These are phyloP conservation scores for Oscheius sp. DNA, from an alignment of 2,888 invertebrate species.

Conservation along the genomic window DNA sequence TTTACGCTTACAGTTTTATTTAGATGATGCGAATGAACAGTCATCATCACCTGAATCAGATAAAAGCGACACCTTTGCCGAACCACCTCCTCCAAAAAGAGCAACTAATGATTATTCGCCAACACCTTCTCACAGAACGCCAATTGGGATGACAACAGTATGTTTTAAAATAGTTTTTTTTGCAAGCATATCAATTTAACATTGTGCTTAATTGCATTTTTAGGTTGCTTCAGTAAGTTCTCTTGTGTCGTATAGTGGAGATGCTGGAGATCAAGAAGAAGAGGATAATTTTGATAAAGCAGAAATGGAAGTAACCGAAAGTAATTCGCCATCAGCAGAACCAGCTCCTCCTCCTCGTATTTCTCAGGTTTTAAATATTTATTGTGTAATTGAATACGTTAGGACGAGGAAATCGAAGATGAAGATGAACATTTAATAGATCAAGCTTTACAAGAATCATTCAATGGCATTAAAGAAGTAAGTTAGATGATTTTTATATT, in stretches of 20 bases:
- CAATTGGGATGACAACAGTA: constrained; percentile 40
- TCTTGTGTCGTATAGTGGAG: constrained; percentile 38
- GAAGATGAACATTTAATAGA: constrained; percentile 44
- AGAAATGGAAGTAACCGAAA: background rate
- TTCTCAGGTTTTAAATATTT: constrained; percentile 23
- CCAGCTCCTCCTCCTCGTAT: constrained; percentile 41
- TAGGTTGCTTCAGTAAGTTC: constrained; percentile 39
- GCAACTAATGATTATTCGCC: constrained; percentile 31
- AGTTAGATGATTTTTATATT: background rate
- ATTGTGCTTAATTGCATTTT: background rate
- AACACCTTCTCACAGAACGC: constrained; percentile 37
- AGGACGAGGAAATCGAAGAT: constrained; percentile 40
- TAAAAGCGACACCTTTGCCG: constrained; percentile 28
- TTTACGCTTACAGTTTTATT: no score
- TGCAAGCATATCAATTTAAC: background rate
- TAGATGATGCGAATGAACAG: background rate
- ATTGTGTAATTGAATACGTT: background rate
- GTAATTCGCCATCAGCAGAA: constrained; percentile 29
- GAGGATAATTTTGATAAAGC: constrained; percentile 30
- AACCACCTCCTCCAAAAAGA: constrained; percentile 49
- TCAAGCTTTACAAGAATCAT: constrained; percentile 34
- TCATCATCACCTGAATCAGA: constrained; percentile 13
- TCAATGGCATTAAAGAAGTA: constrained; percentile 24
- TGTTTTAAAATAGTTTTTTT: constrained; percentile 6
- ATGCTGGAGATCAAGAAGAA: constrained; percentile 35